Evolutionary conservation across 2,797 vertebrate genomes (phyloP).

Genomic region (Coracias cyanogaster): DNA sequence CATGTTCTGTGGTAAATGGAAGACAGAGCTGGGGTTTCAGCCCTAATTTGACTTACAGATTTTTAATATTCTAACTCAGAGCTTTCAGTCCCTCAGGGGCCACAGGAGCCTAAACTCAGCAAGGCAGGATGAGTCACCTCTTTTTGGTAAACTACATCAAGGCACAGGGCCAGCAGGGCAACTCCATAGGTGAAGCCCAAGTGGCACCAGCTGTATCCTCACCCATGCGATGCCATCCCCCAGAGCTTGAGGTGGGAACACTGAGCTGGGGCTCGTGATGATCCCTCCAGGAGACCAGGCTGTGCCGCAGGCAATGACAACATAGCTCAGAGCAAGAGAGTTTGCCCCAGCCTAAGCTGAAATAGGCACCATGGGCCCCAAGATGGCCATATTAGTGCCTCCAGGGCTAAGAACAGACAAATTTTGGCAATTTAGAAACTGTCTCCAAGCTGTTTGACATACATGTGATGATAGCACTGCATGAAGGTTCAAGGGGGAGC

Average conservation of each 20-base stretch:
- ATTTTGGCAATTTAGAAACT: background rate
- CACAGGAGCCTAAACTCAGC: background rate
- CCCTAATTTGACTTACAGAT: background rate
- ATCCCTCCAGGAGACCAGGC: background rate
- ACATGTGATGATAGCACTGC: rapidly evolving
- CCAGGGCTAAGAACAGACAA: background rate
- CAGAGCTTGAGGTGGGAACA: rapidly evolving
- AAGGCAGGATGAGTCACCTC: background rate
- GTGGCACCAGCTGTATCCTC: rapidly evolving
- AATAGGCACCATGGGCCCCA: background rate
- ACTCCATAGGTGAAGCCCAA: rapidly evolving
- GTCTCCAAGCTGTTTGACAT: background rate
- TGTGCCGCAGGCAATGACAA: background rate
- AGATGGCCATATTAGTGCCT: rapidly evolving
- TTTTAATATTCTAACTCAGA: background rate
- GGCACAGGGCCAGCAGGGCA: rapidly evolving
- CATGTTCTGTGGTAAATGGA: rapidly evolving
- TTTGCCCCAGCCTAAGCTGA: background rate
- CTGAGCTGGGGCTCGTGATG: background rate
- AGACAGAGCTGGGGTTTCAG: background rate
- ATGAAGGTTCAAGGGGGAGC: background rate
- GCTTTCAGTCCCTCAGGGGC: background rate
- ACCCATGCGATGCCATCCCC: rapidly evolving
- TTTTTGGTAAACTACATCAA: background rate
- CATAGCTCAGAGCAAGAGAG: background rate